phyloP scores from a whole-genome alignment of 2,888 invertebrate species.

The Chrysolina haemoptera region DNA sequence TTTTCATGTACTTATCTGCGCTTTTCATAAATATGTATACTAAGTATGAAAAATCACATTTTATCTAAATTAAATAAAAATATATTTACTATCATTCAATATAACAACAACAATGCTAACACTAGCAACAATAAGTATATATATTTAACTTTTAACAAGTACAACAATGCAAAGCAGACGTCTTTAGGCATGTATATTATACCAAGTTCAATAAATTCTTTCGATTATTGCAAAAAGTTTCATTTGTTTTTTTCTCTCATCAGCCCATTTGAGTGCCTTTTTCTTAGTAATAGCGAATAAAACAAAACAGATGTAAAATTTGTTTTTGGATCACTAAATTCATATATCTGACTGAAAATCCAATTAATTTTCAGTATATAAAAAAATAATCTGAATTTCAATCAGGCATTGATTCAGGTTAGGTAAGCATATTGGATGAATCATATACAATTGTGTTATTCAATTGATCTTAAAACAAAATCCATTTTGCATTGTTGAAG shows the following conservation, averaged over 20 bases:
- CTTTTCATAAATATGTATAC: constrained; percentile 51
- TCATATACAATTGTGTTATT: not conserved
- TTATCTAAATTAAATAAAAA: constrained; percentile 62
- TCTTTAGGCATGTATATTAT: constrained; percentile 36
- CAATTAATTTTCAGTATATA: not conserved
- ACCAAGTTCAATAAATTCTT: constrained; percentile 44
- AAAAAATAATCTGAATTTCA: not conserved
- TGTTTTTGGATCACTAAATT: not conserved
- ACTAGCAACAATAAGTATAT: constrained; percentile 69
- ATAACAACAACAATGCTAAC: constrained; percentile 69
- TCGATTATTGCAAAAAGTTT: constrained; percentile 37
- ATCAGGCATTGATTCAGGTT: no score
- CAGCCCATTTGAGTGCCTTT: constrained; percentile 4
- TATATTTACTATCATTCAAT: constrained; percentile 64
- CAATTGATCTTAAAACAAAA: constrained; percentile 31
- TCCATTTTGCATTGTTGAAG: constrained; percentile 66
- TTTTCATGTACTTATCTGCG: constrained; percentile 34
- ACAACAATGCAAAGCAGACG: constrained; percentile 68
- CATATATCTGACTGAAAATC: not conserved
- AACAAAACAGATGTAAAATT: not conserved
- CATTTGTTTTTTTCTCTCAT: constrained; percentile 39
- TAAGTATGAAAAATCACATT: constrained; percentile 60
- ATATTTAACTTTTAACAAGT: constrained; percentile 68
- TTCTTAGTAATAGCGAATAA: not conserved
- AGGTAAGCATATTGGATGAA: not conserved